Conservation (phyloP, 2,797 vertebrate species). For the Acanthurus leucopareius region DNA sequence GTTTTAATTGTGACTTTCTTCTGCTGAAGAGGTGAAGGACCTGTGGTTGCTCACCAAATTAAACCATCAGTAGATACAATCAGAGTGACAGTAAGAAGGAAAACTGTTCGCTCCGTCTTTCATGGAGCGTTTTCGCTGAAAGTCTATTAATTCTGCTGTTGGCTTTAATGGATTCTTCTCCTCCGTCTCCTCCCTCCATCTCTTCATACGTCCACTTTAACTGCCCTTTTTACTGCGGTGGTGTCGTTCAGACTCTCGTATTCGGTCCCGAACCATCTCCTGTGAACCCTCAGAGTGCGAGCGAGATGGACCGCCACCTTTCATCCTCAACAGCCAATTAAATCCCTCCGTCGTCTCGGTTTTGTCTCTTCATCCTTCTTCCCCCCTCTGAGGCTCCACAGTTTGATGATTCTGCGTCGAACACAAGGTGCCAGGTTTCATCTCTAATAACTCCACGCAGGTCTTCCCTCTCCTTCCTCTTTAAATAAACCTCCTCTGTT, state of each 20-base stretch:
- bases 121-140: background rate
- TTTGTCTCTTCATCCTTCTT: background rate
- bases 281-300: background rate
- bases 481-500: background rate
- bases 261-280: background rate
- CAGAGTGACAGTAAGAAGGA: background rate
- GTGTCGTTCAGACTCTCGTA: background rate
- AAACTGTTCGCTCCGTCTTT: background rate
- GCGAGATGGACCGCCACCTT: background rate
- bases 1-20: background rate
- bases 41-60: background rate
- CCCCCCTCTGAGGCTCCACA: background rate
- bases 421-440: slow-evolving; percentile 7
- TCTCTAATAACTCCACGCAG: slow-evolving; percentile 9
- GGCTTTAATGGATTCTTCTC: background rate
- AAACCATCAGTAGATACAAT: background rate
- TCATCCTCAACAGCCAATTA: slow-evolving; percentile 3
- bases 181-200: background rate
- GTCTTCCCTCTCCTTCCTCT: background rate
- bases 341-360: background rate
- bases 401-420: background rate
- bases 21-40: background rate
- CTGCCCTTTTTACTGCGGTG: background rate
- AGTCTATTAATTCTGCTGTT: background rate
- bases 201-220: background rate